Evolutionary conservation across 1,140 invertebrate genomes (phyloP), one percentile per base, ranked within the genome.

Genomic region (Odontomachus brunneus): DNA sequence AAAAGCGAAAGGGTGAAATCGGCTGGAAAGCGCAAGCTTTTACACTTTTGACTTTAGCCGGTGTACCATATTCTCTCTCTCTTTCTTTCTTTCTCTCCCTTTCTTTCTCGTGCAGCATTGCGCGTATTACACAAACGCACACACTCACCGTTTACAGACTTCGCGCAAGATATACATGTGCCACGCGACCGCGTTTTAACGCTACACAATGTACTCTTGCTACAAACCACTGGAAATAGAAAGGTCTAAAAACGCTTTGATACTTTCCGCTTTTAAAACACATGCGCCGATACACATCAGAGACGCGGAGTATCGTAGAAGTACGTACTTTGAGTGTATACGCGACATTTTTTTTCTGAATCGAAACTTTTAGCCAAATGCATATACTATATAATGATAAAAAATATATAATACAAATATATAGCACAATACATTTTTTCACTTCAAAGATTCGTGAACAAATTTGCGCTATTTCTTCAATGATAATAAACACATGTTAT

Each of bases 1-100:
- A 84, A 88, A 89, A 88, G 84, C 80, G 80, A 89, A 89, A 89
- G 87, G 84, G 59, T 83, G 86, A 88, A 88, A 89, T 88, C 87
- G 84, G 72, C 55, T 66, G 86, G 74, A 88, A 89, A 88, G 87
- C 66, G 74, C 84, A 76, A 76, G 86, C 86, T 88, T 89, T 88
- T 88, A 88, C 87, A 88, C 86, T 85, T 89, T 89, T 89, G 86
- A 89, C 86, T 89, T 84, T 72, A 89, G 57, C 66, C 55, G 12
- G 44, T 12, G 53, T 38, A 44, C 33, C 75, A 17, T 48, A 65
- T 51, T 51, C 78, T 26, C 38, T 76, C 60, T 44, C 9, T 44
- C 9, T 44, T 7, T 73, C 44, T 44, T 11, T 44, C 38, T 73
- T n/a, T 26, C 38, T 76, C 60, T 44, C 9, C 9, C 9, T 44